Conservation (phyloP, 2,888 invertebrate species). For the Mimas tiliae region DNA sequence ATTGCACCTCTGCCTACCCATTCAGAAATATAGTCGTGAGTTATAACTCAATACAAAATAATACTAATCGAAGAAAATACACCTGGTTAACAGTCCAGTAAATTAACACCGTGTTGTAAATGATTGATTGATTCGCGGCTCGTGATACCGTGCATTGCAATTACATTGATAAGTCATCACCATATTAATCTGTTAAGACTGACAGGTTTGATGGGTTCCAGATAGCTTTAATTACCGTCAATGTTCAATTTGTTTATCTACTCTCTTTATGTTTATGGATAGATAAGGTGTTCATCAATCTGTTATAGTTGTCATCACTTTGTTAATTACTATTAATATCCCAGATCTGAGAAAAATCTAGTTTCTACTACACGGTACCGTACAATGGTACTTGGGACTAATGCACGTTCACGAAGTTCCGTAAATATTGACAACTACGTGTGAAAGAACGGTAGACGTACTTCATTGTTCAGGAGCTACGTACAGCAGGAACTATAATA, state of each 20-base stretch:
- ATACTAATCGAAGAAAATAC: too few relatives aligned
- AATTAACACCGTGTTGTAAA: slow-evolving; percentile 13
- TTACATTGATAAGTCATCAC: slow-evolving; percentile 24
- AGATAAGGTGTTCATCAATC: neutral
- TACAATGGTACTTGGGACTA: too few relatives aligned
- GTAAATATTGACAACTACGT: too few relatives aligned
- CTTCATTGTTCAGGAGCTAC: too few relatives aligned
- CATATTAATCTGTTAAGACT: slow-evolving; percentile 19
- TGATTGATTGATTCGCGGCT: slow-evolving; percentile 23
- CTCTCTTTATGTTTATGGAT: slow-evolving; percentile 12
- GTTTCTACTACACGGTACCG: too few relatives aligned
- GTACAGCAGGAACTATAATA: too few relatives aligned
- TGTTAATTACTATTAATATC: neutral
- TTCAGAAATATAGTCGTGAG: too few relatives aligned
- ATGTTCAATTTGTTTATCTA: slow-evolving; percentile 7
- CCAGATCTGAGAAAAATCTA: too few relatives aligned
- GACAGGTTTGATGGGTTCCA: slow-evolving; percentile 18
- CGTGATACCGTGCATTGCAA: slow-evolving; percentile 11
- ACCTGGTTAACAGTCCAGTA: slow-evolving; percentile 1
- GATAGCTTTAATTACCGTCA: slow-evolving; percentile 23
- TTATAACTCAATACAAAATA: too few relatives aligned
- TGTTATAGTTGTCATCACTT: neutral
- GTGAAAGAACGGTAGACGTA: too few relatives aligned
- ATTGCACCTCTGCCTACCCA: too few relatives aligned
- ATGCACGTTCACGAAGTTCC: too few relatives aligned